Conservation (phyloP, 2,113 vertebrate genomes). For the Stigmatopora argus region DNA sequence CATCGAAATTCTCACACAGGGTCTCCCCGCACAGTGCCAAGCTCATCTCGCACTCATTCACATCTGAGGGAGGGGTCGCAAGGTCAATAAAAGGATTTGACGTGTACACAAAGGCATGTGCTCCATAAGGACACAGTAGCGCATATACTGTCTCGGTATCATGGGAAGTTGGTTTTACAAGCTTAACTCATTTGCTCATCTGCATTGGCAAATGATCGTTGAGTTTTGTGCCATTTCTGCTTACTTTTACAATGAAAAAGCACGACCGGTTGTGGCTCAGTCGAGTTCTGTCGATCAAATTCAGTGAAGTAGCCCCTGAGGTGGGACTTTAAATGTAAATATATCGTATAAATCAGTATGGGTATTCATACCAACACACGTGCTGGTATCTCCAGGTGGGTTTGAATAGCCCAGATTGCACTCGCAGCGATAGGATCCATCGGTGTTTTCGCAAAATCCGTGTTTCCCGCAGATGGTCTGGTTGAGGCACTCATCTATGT, state of each 20-base stretch:
- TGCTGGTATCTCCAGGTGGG: constrained; percentile 46
- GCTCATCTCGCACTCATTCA: constrained; percentile 75
- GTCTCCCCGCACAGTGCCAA: constrained; percentile 67
- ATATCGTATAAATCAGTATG: background rate
- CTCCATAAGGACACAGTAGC: background rate
- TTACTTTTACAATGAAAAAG: too few relatives aligned
- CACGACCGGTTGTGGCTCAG: too few relatives aligned
- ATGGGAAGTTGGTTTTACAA: background rate
- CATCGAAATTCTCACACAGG: constrained; percentile 75
- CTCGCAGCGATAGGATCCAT: constrained; percentile 68
- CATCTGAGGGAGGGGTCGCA: constrained; percentile 53
- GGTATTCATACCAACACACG: constrained; percentile 63
- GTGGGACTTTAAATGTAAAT: too few relatives aligned
- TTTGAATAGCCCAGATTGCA: constrained; percentile 70
- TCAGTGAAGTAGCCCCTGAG: too few relatives aligned
- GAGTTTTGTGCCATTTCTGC: too few relatives aligned
- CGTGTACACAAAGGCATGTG: constrained; percentile 20
- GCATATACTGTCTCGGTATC: background rate
- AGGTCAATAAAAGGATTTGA: constrained; percentile 31
- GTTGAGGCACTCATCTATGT: constrained; percentile 70
- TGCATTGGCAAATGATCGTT: too few relatives aligned
- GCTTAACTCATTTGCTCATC: background rate
- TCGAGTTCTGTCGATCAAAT: too few relatives aligned
- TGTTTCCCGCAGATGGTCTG: constrained; percentile 69
- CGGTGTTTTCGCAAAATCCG: constrained; percentile 72